Evolutionary conservation across 2,888 invertebrate genomes (phyloP), one percentile per base, ranked within the genome.

Genomic region (Enoplolaimus lenunculus): DNA sequence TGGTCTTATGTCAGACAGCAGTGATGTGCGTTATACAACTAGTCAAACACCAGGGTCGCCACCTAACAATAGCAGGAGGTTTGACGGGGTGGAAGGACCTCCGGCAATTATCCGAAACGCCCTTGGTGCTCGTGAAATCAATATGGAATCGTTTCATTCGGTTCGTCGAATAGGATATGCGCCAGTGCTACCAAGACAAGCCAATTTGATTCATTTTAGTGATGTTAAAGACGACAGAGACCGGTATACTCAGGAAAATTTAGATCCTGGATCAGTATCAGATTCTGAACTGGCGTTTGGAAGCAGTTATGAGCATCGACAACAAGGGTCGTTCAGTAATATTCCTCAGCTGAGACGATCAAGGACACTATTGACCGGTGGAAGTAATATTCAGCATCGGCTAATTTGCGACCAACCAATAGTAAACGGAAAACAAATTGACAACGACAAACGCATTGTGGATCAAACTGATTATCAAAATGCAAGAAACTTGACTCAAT

Each of bases 271-370:
- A 28, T 71, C 68, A 59, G 62, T 60, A 2, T 70, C 69, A 34
- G 71, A 71, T 60, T 71, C 71, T 26, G 71, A 71, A 29, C 29
- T 69, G 26, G 69, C 68, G 16, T 33, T 71, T 34, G 71, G 71
- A 57, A 68, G 68, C 21, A 2, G 33, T 34, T 68, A 7, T 3
- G 29, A 34, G 60, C 30, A 59, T 21, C 7, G 21, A 13, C 45
- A 45, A 45, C 45, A 45, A 21, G 45, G 45, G 7, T 21, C 45
- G 21, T 45, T 45, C 45, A 45, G 45, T 21, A 45, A 45, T 21
- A 45, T 45, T 45, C 45, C 45, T 45, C 7, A 45, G 21, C 21
- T 45, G 45, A 7, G 45, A 13, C 45, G 45, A 45, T 45, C 45
- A 21, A 7, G 45, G 7, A 45, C 45, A 13, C 21, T 45, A 45